Evolutionary conservation across 2,113 vertebrate species (phyloP).

Genomic region (Peromyscus maniculatus): DNA sequence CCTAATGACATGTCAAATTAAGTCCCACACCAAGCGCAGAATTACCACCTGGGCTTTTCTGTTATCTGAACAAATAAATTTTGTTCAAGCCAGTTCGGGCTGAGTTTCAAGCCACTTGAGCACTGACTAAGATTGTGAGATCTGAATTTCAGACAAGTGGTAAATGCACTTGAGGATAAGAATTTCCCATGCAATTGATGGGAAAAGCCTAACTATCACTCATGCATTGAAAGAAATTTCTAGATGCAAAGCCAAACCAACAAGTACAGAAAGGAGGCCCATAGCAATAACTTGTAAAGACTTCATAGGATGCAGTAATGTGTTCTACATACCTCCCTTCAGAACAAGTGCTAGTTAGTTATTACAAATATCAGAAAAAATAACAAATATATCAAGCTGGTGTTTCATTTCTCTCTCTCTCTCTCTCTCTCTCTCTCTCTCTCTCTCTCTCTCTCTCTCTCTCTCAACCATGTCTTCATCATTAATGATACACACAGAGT

Average conservation of each 20-base stretch:
- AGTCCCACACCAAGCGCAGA: constrained; percentile 54
- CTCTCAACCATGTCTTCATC: neutral
- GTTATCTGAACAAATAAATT: neutral
- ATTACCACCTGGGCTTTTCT: constrained; percentile 46
- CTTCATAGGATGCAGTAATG: accelerated
- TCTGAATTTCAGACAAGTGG: constrained; percentile 1
- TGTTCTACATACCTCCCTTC: neutral
- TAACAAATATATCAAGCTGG: neutral
- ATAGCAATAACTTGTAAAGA: neutral
- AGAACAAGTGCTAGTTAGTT: neutral
- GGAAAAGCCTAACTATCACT: neutral
- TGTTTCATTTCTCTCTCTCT: neutral
- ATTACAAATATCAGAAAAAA: neutral
- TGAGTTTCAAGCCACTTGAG: neutral
- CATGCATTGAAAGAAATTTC: neutral
- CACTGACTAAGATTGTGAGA: neutral
- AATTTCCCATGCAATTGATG: neutral
- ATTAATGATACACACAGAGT: neutral
- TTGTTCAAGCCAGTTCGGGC: neutral
- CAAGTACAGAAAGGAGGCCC: neutral
- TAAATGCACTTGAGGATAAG: neutral
- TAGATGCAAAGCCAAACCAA: neutral
- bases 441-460: no score
- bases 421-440: no score
- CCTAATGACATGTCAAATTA: constrained; percentile 63